Evolutionary conservation across 2,797 vertebrate species (phyloP).

Genomic region (Chloroceryle amazona): DNA sequence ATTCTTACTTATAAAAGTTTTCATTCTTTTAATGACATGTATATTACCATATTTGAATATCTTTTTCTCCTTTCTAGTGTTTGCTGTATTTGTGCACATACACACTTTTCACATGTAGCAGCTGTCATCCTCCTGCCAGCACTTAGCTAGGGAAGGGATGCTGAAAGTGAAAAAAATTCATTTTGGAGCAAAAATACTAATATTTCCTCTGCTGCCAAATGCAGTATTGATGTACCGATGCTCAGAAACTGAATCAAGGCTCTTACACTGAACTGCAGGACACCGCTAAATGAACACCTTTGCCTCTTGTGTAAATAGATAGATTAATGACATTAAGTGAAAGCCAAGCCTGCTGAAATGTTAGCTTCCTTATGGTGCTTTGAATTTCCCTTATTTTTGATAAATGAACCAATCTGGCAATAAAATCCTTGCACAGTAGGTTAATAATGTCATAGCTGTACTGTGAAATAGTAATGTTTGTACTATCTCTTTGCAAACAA

Average conservation of each 20-base stretch:
- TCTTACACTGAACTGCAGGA: conserved; percentile 66
- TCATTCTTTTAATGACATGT: not conserved
- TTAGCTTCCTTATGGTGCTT: conserved; percentile 84
- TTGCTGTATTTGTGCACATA: not conserved
- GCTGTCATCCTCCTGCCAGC: not conserved
- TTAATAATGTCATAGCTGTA: conserved; percentile 87
- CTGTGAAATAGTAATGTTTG: conserved; percentile 84
- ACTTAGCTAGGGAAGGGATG: conserved; percentile 5
- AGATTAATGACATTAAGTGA: conserved; percentile 82
- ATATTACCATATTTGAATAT: not conserved
- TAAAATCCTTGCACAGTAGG: conserved; percentile 84
- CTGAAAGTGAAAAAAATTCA: conserved; percentile 24
- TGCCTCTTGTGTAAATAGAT: conserved; percentile 82
- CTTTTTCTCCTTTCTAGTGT: not conserved
- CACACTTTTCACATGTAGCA: not conserved
- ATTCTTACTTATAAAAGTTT: conserved; percentile 29
- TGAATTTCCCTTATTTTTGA: conserved; percentile 85
- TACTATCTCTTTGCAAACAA: conserved; percentile 84
- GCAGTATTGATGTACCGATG: conserved; percentile 62
- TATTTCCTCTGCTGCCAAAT: conserved; percentile 69
- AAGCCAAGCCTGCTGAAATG: conserved; percentile 81
- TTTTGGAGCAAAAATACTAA: conserved; percentile 68
- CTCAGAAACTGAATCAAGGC: conserved; percentile 65
- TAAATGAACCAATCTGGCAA: conserved; percentile 85
- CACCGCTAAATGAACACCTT: conserved; percentile 76